Percentiles rank a stretch among this genome's conserved stretches.
phyloP scores from a whole-genome alignment of 2,888 invertebrate genomes.

The Cordilura impudica region DNA sequence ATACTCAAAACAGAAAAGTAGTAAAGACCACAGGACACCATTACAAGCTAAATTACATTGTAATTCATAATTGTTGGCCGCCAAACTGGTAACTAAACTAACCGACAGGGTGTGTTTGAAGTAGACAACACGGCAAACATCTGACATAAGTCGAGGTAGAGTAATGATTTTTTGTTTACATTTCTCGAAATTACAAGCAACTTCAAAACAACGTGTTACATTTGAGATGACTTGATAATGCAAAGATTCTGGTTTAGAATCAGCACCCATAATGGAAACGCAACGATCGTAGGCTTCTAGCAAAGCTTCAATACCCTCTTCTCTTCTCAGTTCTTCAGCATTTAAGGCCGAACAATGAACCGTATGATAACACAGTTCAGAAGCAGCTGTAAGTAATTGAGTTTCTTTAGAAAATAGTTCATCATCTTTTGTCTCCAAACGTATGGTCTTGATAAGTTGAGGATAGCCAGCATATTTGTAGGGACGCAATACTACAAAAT shows the following conservation, averaged over 20 bases:
- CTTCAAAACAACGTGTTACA: constrained; percentile 95
- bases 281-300: constrained; percentile 96
- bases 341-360: constrained; percentile 97
- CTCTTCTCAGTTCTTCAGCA: constrained; percentile 96
- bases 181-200: constrained; percentile 94
- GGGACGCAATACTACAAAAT: constrained; percentile 86
- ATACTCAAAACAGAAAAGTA: constrained; percentile 94
- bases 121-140: constrained; percentile 90
- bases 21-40: constrained; percentile 94
- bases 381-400: constrained; percentile 92
- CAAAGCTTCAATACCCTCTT: constrained; percentile 91
- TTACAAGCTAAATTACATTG: constrained; percentile 90
- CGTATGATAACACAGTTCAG: constrained; percentile 96
- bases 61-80: constrained; percentile 87
- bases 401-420: constrained; percentile 92
- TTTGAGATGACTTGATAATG: constrained; percentile 95
- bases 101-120: constrained; percentile 95
- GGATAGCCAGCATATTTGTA: constrained; percentile 99
- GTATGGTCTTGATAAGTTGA: constrained; percentile 96
- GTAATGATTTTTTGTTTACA: constrained; percentile 93
- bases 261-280: constrained; percentile 91
- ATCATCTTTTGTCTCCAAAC: constrained; percentile 95
- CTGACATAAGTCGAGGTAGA: constrained; percentile 91
- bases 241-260: constrained; percentile 87
- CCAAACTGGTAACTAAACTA: constrained; percentile 92